A percentile compares a stretch with the other conserved stretches of the same genome.
Conservation (phyloP, 2,888 invertebrate species). For the Osmoderma eremita region DNA sequence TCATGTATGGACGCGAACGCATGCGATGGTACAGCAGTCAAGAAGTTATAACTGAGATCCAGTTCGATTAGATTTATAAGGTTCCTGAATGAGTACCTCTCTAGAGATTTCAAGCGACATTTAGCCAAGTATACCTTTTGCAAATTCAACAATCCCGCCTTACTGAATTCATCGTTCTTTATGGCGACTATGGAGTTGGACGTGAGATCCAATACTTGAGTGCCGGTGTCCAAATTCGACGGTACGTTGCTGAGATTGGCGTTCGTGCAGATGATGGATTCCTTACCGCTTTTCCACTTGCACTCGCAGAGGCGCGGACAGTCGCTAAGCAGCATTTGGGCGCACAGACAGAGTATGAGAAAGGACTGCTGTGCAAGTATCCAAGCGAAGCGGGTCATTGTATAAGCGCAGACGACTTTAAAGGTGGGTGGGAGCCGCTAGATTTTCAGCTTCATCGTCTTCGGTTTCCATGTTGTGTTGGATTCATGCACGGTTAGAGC, state of each 20-base stretch:
- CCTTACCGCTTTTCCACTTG: constrained; percentile 90
- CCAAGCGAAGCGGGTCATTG: constrained; percentile 35
- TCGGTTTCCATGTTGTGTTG: constrained; percentile 55
- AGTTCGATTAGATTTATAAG: constrained; percentile 84
- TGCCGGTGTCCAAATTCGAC: constrained; percentile 77
- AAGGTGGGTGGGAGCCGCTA: constrained; percentile 25
- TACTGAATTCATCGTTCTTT: constrained; percentile 78
- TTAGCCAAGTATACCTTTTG: constrained; percentile 81
- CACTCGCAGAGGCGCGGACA: constrained; percentile 84
- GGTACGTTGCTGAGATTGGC: constrained; percentile 81
- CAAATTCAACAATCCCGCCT: constrained; percentile 79
- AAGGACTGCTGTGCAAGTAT: constrained; percentile 44
- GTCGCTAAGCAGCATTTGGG: constrained; percentile 67
- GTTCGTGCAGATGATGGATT: constrained; percentile 82
- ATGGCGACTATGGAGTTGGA: constrained; percentile 76
- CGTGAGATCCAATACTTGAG: constrained; percentile 82
- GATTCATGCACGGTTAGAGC: constrained; percentile 33
- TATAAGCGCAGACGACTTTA: constrained; percentile 34
- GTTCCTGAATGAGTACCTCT: constrained; percentile 78
- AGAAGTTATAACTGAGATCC: constrained; percentile 79
- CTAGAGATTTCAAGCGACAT: constrained; percentile 76
- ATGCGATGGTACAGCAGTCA: constrained; percentile 76
- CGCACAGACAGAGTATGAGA: constrained; percentile 58
- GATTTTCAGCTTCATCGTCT: constrained; percentile 55
- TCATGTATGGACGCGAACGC: constrained; percentile 78